phyloP scores from a whole-genome alignment of 1,140 invertebrate genomes.

The Campoletis sonorensis region DNA sequence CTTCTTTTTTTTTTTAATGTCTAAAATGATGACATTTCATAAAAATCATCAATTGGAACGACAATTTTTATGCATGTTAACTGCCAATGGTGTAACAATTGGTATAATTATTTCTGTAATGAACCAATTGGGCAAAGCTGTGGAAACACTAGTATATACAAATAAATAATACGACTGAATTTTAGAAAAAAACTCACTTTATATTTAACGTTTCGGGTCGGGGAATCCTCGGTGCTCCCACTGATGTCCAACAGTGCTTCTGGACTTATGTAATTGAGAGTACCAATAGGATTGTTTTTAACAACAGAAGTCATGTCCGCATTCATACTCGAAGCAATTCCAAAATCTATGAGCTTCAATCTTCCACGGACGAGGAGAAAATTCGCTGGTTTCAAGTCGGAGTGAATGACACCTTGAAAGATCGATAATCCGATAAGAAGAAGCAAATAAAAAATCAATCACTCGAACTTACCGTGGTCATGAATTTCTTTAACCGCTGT shows the following conservation, averaged over 20 bases:
- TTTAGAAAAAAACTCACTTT: constrained; percentile 63
- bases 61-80: background rate
- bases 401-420: constrained; percentile 91
- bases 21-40: no score
- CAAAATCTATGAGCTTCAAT: constrained; percentile 98
- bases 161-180: no score
- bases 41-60: no score
- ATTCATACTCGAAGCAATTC: constrained; percentile 94
- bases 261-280: constrained; percentile 97
- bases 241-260: constrained; percentile 86
- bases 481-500: constrained; percentile 94
- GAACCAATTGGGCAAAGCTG: background rate
- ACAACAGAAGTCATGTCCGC: constrained; percentile 93
- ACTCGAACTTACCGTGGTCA: constrained; percentile 82
- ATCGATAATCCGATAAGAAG: no score
- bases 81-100: background rate
- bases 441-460: constrained; percentile 34
- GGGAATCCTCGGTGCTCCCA: constrained; percentile 69
- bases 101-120: background rate
- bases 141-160: background rate
- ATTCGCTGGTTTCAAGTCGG: constrained; percentile 98
- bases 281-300: constrained; percentile 89
- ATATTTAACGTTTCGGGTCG: constrained; percentile 71
- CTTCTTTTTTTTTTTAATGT: no score
- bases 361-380: constrained; percentile 92